Conservation (phyloP, 2,797 vertebrate species). For the Heteromormyrus szaboi region DNA sequence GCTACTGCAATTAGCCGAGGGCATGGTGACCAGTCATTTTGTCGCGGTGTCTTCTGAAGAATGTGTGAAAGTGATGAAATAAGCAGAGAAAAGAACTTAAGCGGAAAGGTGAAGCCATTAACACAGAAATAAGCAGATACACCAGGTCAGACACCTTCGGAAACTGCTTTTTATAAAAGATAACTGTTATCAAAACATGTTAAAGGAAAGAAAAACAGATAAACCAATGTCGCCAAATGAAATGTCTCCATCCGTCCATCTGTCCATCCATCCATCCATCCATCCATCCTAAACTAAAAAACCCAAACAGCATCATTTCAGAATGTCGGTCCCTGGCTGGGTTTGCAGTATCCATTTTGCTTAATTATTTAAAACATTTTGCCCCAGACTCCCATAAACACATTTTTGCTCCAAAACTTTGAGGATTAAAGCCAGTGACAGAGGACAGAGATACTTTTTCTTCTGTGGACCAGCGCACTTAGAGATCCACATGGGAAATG, state of each 20-base stretch:
- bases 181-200: neutral
- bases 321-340: constrained; percentile 6
- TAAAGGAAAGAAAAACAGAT: neutral
- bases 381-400: constrained; percentile 20
- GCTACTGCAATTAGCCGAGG: neutral
- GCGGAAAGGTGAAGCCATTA: constrained; percentile 20
- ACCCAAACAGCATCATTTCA: neutral
- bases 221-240: neutral
- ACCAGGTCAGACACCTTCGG: neutral
- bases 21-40: neutral
- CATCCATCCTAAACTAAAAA: neutral
- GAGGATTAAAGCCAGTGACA: constrained; percentile 31
- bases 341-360: constrained; percentile 24
- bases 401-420: constrained; percentile 25
- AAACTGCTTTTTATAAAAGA: neutral
- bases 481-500: constrained; percentile 20
- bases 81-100: constrained; percentile 12
- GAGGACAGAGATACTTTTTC: constrained; percentile 6
- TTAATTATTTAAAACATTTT: constrained; percentile 33
- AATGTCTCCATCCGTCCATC: neutral
- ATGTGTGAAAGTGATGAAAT: constrained; percentile 20
- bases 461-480: constrained; percentile 8
- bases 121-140: constrained; percentile 18
- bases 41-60: neutral
- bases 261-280: neutral